Evolutionary conservation across 2,797 vertebrate species (phyloP).

Genomic region (Enteromius radiatus): DNA sequence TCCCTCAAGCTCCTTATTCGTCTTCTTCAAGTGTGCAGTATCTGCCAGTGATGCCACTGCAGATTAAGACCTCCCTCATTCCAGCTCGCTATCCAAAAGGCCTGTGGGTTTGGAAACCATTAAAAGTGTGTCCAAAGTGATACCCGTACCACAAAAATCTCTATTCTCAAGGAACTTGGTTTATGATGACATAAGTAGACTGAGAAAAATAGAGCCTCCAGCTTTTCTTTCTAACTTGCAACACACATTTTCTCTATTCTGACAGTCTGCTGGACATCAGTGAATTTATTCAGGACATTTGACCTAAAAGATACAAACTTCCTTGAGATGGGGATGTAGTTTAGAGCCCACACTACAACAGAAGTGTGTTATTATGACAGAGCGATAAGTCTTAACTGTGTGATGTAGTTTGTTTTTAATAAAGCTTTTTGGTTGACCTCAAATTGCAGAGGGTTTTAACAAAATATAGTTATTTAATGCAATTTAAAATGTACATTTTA

Average conservation of each 20-base stretch:
- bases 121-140: constrained; percentile 34
- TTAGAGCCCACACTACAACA: constrained; percentile 34
- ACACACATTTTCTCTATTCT: constrained; percentile 1
- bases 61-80: constrained; percentile 30
- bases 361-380: constrained; percentile 29
- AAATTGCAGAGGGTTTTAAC: constrained; percentile 34
- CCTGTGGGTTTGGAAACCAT: constrained; percentile 36
- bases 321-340: constrained; percentile 22
- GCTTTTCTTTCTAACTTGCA: constrained; percentile 5
- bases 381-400: constrained; percentile 41
- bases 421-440: constrained; percentile 35
- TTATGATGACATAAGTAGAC: constrained; percentile 62
- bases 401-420: constrained; percentile 40
- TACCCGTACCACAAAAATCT: constrained; percentile 30
- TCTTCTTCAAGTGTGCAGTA: constrained; percentile 18
- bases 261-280: not conserved
- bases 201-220: constrained; percentile 28
- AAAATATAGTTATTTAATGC: not conserved
- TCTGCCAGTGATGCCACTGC: constrained; percentile 29
- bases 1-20: constrained; percentile 31
- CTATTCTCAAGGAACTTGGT: constrained; percentile 60
- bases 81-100: constrained; percentile 27
- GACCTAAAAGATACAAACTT: constrained; percentile 31
- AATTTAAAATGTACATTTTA: not conserved
- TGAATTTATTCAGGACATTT: not conserved